phyloP scores from a whole-genome alignment of 2,797 vertebrate species.

The Cercopithecus mitis region DNA sequence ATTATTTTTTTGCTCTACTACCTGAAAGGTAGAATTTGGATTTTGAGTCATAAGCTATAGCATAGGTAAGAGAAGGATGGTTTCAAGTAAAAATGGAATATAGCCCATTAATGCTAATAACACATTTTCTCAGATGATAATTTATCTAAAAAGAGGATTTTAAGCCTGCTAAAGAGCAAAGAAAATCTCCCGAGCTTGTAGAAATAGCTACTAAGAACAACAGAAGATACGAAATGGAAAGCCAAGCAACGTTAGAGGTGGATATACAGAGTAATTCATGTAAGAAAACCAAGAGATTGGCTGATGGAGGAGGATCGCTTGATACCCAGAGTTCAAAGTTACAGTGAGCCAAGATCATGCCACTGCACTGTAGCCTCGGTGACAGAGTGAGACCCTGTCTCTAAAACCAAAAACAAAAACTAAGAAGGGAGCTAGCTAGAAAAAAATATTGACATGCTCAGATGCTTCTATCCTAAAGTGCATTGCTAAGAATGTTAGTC shows the following conservation, averaged over 20 bases:
- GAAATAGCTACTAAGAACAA: conserved; percentile 10
- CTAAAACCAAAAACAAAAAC: background rate
- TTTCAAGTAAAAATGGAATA: background rate
- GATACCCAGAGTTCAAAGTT: background rate
- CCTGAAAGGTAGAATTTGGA: conserved; percentile 15
- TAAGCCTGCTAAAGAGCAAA: conserved; percentile 44
- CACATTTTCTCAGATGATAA: background rate
- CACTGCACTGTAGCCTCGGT: background rate
- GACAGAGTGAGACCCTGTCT: background rate
- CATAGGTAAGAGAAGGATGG: background rate
- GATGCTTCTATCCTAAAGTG: background rate
- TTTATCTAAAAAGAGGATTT: background rate
- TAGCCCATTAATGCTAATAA: background rate
- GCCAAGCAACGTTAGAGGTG: background rate
- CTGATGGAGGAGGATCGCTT: background rate
- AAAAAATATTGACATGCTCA: background rate
- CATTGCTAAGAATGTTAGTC: background rate
- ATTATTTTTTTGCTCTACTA: background rate
- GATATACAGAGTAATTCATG: background rate
- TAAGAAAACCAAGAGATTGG: background rate
- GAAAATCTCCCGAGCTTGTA: background rate
- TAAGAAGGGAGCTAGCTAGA: background rate
- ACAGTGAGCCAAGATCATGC: background rate
- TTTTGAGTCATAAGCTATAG: background rate
- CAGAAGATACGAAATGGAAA: background rate